Conservation (phyloP, 2,113 vertebrate genomes). For the Sylvia atricapilla region DNA sequence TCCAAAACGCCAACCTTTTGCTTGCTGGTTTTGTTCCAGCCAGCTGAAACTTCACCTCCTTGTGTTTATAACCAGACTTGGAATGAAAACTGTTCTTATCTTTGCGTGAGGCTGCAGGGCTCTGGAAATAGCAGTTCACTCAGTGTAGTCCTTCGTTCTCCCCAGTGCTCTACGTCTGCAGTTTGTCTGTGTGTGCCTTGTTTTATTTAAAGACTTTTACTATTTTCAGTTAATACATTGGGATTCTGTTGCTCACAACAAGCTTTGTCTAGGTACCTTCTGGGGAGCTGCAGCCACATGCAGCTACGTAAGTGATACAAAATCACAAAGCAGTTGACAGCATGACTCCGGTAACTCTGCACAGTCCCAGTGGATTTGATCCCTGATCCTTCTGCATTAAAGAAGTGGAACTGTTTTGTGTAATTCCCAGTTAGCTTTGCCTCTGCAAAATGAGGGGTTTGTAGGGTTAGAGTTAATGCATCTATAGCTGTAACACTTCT, state of each 20-base stretch:
- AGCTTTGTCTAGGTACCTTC: neutral
- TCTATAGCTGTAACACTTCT: neutral
- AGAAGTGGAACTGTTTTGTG: neutral
- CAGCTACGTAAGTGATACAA: neutral
- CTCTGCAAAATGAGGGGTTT: neutral
- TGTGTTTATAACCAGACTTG: neutral
- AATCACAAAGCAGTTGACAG: neutral
- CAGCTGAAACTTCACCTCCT: neutral
- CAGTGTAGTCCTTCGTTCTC: neutral
- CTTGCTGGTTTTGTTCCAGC: neutral
- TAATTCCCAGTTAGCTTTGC: neutral
- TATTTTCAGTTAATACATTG: neutral
- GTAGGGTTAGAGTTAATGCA: neutral
- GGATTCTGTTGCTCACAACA: neutral
- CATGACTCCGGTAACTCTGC: fast-evolving
- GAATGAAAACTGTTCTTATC: neutral
- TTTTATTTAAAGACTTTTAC: conserved; percentile 2
- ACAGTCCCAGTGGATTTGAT: neutral
- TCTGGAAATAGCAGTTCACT: neutral
- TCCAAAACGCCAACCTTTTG: neutral
- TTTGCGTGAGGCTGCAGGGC: neutral
- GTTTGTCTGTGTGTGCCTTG: neutral
- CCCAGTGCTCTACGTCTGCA: neutral
- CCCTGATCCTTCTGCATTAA: neutral
- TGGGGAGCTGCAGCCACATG: neutral